phyloP scores from a whole-genome alignment of 1,140 invertebrate genomes.

The Bombus waltoni region DNA sequence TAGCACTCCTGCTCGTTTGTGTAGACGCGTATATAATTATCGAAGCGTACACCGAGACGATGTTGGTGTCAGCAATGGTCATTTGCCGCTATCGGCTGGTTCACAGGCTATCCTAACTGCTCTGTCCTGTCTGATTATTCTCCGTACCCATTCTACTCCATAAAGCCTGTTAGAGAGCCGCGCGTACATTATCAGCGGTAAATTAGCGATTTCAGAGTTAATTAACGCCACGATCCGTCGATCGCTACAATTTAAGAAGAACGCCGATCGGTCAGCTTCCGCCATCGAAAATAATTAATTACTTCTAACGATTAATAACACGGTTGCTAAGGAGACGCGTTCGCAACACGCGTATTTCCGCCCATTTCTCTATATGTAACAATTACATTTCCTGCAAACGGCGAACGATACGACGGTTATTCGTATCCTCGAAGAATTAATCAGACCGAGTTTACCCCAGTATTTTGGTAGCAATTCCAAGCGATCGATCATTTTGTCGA shows the following conservation, averaged over 20 bases:
- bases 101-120: conserved; percentile 68
- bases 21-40: conserved; percentile 76
- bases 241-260: background rate
- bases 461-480: conserved; percentile 2
- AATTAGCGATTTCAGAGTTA: conserved; percentile 43
- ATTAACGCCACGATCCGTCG: conserved; percentile 22
- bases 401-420: too few relatives aligned
- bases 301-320: too few relatives aligned
- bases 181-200: conserved; percentile 33
- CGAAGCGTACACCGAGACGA: conserved; percentile 70
- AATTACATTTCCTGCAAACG: background rate
- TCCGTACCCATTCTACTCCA: conserved; percentile 53
- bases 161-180: conserved; percentile 44
- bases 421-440: background rate
- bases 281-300: background rate
- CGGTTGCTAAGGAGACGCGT: background rate
- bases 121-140: conserved; percentile 63
- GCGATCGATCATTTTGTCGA: conserved; percentile 37
- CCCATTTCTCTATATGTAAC: background rate
- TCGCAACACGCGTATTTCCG: background rate
- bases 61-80: conserved; percentile 73
- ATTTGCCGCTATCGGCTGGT: conserved; percentile 71
- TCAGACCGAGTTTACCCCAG: background rate
- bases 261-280: background rate
- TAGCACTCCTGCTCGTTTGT: conserved; percentile 64